Evolutionary conservation across 1,140 invertebrate species (phyloP).

Genomic region (Lepidostoma basale): DNA sequence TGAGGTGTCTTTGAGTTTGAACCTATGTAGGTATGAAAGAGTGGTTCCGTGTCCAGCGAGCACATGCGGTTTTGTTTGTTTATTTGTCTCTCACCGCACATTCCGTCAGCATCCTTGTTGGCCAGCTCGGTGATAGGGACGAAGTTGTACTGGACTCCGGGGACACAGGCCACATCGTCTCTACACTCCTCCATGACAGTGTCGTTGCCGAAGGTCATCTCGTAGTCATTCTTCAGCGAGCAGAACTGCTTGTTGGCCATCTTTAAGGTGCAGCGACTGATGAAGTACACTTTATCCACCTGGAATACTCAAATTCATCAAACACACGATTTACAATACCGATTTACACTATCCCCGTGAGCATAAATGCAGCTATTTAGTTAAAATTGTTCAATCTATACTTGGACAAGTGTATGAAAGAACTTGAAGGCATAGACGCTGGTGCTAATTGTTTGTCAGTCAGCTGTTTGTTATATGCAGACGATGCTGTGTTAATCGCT

Average conservation of each 20-base stretch:
- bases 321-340: not conserved
- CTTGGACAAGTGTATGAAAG: too few relatives aligned
- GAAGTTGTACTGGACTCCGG: conserved; percentile 85
- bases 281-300: conserved; percentile 86
- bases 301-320: conserved; percentile 51
- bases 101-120: conserved; percentile 66
- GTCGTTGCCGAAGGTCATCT: conserved; percentile 88
- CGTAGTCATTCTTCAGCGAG: conserved; percentile 91
- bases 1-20: too few relatives aligned
- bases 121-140: conserved; percentile 78
- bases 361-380: too few relatives aligned
- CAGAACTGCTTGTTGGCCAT: conserved; percentile 91
- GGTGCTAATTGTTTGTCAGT: too few relatives aligned
- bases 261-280: conserved; percentile 83
- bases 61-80: too few relatives aligned
- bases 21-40: too few relatives aligned
- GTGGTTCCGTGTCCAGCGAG: too few relatives aligned
- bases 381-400: too few relatives aligned
- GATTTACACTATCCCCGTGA: not conserved
- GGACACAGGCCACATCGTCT: conserved; percentile 69
- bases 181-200: conserved; percentile 76
- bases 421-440: too few relatives aligned
- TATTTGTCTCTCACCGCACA: conserved; percentile 81
- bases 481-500: too few relatives aligned
- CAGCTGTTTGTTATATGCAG: too few relatives aligned